A percentile compares a stretch with the other conserved stretches of the same genome.
Conservation (phyloP, 2,797 vertebrate genomes). For the Acestrorhynchus altus region DNA sequence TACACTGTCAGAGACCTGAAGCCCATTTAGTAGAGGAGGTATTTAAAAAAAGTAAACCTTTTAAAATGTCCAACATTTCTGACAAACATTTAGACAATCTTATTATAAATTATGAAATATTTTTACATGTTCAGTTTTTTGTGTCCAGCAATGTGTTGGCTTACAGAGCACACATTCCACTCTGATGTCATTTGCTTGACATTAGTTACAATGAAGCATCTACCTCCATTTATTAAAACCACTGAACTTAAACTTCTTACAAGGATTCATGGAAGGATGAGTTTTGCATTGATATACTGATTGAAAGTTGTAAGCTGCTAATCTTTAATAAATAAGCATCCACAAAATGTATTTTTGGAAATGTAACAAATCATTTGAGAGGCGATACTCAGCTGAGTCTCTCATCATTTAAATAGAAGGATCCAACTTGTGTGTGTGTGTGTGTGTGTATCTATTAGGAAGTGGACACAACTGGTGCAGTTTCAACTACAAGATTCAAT, state of each 20-base stretch:
- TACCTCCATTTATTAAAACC: conserved; percentile 30
- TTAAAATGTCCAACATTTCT: no score
- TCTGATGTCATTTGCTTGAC: conserved; percentile 30
- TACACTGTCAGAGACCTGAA: no score
- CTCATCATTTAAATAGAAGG: background rate
- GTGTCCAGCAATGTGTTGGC: background rate
- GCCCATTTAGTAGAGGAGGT: no score
- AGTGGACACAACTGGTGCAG: background rate
- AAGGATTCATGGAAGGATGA: background rate
- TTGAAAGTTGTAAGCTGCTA: background rate
- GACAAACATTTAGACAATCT: no score
- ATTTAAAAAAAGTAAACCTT: no score
- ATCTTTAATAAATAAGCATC: background rate
- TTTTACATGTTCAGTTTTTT: no score
- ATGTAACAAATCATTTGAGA: background rate
- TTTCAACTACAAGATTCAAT: conserved; percentile 42
- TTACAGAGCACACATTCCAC: background rate
- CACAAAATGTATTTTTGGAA: background rate
- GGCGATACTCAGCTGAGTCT: background rate
- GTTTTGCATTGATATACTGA: conserved; percentile 1
- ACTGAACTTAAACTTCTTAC: conserved; percentile 14
- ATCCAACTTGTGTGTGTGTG: background rate
- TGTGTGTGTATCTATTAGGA: background rate
- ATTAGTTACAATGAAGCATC: conserved; percentile 28
- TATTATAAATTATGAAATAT: no score